Conservation (phyloP, 2,888 invertebrate genomes). For the Pyralis farinalis region DNA sequence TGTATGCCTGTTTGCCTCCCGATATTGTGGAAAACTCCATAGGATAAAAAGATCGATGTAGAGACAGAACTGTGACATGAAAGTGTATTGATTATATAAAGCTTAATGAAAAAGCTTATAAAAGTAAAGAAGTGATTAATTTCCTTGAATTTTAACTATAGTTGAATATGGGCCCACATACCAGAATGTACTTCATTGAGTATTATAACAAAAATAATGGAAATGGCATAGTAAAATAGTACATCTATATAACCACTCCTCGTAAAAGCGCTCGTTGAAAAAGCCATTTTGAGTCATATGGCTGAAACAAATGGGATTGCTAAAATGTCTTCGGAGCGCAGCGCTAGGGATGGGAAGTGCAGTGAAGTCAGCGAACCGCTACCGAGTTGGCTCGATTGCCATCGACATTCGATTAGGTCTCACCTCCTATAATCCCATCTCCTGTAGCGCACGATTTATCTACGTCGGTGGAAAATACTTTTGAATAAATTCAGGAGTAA, state of each 20-base stretch:
- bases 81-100: no score
- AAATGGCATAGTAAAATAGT: no score
- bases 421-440: constrained; percentile 17
- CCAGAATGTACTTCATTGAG: no score
- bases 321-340: constrained; percentile 9
- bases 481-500: constrained; percentile 6
- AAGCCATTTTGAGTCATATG: constrained; percentile 10
- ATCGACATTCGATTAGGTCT: constrained; percentile 40
- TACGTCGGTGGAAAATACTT: constrained; percentile 17
- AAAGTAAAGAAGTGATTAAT: no score
- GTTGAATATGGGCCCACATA: no score
- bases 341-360: constrained; percentile 8
- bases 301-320: constrained; percentile 8
- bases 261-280: not conserved
- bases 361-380: not conserved
- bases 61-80: no score
- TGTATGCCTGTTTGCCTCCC: no score
- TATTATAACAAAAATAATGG: no score
- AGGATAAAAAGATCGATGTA: no score
- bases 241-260: not conserved
- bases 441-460: constrained; percentile 30
- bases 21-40: no score
- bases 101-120: no score
- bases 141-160: no score
- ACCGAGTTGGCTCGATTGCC: constrained; percentile 6